Evolutionary conservation across 2,888 invertebrate species (phyloP).

Genomic region (Agonopterix arenella): DNA sequence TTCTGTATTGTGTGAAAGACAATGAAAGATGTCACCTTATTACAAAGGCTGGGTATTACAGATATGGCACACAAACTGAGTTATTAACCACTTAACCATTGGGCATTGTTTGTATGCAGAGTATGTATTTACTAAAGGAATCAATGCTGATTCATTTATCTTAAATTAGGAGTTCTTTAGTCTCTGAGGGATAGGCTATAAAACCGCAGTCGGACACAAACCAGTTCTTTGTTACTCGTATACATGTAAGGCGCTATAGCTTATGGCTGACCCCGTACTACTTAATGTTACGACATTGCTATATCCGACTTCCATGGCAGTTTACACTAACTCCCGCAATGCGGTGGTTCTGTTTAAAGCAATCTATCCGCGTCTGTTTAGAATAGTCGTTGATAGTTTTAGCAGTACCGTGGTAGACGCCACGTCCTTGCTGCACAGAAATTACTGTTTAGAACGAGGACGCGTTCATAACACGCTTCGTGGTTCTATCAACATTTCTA

Average conservation of each 20-base stretch:
- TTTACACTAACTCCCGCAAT: slow-evolving; percentile 19
- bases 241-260: slow-evolving; percentile 16
- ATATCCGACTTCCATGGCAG: slow-evolving; percentile 24
- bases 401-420: slow-evolving; percentile 22
- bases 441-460: slow-evolving; percentile 42
- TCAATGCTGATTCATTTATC: slow-evolving; percentile 1
- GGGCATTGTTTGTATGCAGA: too few relatives aligned
- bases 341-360: slow-evolving; percentile 21
- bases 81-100: too few relatives aligned
- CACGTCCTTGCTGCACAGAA: slow-evolving; percentile 28
- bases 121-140: background rate
- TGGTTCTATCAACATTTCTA: slow-evolving; percentile 11
- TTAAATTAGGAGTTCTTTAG: slow-evolving; percentile 28
- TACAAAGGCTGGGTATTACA: too few relatives aligned
- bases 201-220: slow-evolving; percentile 35
- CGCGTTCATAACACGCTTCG: slow-evolving; percentile 22
- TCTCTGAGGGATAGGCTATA: slow-evolving; percentile 31
- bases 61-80: too few relatives aligned
- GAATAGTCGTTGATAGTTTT: slow-evolving; percentile 24
- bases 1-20: too few relatives aligned
- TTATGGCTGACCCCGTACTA: slow-evolving; percentile 25
- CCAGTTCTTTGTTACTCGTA: slow-evolving; percentile 45
- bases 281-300: slow-evolving; percentile 16
- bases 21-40: too few relatives aligned
- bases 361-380: slow-evolving; percentile 27